These are phyloP conservation scores for Eupithecia abbreviata DNA, from an alignment of 2,888 invertebrate species.

Conservation along the genomic window DNA sequence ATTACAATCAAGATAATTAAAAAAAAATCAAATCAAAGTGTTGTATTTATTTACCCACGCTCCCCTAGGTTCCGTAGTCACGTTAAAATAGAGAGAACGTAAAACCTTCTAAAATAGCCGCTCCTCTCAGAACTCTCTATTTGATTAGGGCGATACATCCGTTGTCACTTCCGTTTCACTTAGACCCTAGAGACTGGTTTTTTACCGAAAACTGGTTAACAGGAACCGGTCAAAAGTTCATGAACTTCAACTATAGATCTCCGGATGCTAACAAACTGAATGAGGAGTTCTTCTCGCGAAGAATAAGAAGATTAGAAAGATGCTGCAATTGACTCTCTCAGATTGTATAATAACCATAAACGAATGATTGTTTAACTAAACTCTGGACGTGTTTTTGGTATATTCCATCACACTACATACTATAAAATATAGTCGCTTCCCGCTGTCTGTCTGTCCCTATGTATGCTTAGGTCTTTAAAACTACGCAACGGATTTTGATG, in stretches of 20 bases:
- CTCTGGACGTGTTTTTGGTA: too few species aligned
- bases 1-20: too few species aligned
- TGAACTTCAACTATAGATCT: not conserved
- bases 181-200: conserved; percentile 19
- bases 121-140: conserved; percentile 23
- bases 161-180: conserved; percentile 37
- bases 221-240: not conserved
- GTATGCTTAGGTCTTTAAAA: too few species aligned
- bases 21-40: not conserved
- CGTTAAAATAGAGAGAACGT: not conserved
- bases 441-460: too few species aligned
- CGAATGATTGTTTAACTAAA: too few species aligned
- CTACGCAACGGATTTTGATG: too few species aligned
- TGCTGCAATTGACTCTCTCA: too few species aligned
- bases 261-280: not conserved
- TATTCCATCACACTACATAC: too few species aligned
- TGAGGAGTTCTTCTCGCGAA: not conserved
- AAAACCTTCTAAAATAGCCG: conserved; percentile 24
- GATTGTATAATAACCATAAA: too few species aligned
- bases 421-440: too few species aligned
- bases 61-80: not conserved
- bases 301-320: too few species aligned
- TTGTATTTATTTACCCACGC: not conserved
- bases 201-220: conserved; percentile 9
- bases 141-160: conserved; percentile 32